These are phyloP conservation scores for Clamator glandarius DNA, from an alignment of 2,797 vertebrate species.

Conservation along the genomic window DNA sequence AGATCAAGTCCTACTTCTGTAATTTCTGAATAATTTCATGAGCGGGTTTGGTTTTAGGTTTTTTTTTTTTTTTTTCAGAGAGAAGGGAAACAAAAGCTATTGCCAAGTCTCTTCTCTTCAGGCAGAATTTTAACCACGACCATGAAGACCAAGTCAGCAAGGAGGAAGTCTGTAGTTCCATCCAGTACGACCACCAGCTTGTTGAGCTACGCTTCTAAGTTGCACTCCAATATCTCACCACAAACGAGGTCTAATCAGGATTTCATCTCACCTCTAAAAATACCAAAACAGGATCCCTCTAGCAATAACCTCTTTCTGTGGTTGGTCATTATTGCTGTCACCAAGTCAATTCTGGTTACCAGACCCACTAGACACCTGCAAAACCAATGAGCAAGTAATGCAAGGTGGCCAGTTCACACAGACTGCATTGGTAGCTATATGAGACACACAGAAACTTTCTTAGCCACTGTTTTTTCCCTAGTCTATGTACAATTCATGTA, in stretches of 20 bases:
- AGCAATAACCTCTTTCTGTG: not conserved
- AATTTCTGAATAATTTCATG: not conserved
- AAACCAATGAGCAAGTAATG: fast-evolving
- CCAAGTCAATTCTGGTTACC: not conserved
- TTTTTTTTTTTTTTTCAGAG: not conserved
- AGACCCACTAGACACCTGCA: not conserved
- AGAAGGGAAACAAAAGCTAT: not conserved
- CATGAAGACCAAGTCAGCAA: not conserved
- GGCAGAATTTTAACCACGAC: not conserved
- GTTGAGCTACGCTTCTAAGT: fast-evolving
- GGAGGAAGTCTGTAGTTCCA: not conserved
- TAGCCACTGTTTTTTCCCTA: not conserved
- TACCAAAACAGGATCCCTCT: not conserved
- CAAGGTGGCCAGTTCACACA: not conserved
- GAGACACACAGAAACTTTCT: fast-evolving
- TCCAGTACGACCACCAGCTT: not conserved
- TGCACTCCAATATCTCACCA: not conserved
- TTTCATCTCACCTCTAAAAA: not conserved
- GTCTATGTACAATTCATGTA: fast-evolving
- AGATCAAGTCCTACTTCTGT: not conserved
- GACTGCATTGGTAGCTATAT: fast-evolving
- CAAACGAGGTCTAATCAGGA: not conserved
- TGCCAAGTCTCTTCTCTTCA: not conserved
- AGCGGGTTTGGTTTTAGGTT: no score
- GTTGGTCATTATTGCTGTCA: no score